Percentiles rank a stretch among this genome's conserved stretches.
phyloP scores from a whole-genome alignment of 2,888 invertebrate genomes.

The Crossocerus cetratus region DNA sequence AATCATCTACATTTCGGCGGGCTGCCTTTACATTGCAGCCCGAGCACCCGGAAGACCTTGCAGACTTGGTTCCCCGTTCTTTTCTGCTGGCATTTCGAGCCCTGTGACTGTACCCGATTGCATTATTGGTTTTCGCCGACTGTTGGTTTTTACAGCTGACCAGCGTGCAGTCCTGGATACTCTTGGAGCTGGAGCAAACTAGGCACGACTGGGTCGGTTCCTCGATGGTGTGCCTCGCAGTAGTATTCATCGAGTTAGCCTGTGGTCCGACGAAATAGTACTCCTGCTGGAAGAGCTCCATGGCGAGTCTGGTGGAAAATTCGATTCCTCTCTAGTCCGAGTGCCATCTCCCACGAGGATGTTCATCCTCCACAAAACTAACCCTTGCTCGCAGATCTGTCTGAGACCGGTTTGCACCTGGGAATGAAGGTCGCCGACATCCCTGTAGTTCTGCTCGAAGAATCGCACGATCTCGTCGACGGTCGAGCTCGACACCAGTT shows the following conservation, averaged over 20 bases:
- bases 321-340: background rate
- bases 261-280: conserved; percentile 57
- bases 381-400: conserved; percentile 63
- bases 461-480: conserved; percentile 59
- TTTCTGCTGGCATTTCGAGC: background rate
- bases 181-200: background rate
- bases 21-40: no score
- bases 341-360: conserved; percentile 1
- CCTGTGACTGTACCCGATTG: background rate
- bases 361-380: conserved; percentile 37
- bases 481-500: conserved; percentile 30
- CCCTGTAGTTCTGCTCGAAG: conserved; percentile 51
- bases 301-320: conserved; percentile 48
- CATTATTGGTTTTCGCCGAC: no score
- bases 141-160: background rate
- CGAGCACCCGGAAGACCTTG: background rate
- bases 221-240: background rate
- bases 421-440: conserved; percentile 62
- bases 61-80: background rate
- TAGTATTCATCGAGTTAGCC: conserved; percentile 29
- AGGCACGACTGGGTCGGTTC: background rate
- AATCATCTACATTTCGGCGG: no score
- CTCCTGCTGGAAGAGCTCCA: conserved; percentile 45
- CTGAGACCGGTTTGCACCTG: conserved; percentile 63
- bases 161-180: background rate